Base-by-base conservation (phyloP, 2,888 invertebrate species). In the Oasisia sp. region DNA sequence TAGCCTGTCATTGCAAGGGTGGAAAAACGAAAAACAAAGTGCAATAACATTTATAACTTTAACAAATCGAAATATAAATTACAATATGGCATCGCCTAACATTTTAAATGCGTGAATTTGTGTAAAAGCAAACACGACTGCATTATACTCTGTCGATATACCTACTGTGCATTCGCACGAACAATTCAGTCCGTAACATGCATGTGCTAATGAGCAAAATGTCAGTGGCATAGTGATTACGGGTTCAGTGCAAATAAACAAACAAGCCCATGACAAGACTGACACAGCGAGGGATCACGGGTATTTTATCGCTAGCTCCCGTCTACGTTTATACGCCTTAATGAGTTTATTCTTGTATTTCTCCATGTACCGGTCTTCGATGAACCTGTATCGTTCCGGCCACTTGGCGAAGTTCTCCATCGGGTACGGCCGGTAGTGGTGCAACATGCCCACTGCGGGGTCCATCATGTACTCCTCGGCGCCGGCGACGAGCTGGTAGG, bases 371-470 rank as follows among this genome's bases (percentile, higher is more conserved):
- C 58, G 92, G 56, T 93, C 93, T 32, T 93, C 93, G 14, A 93
- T 92, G 89, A 50, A 93, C 14, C 27, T 92, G 91, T 89, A 93
- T 38, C 91, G 90, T 32, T 93, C 91, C 44, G 92, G 93, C 38
- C 92, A 89, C 44, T 93, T 92, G n/a, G 56, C 14, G 91, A 93
- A 93, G 3, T 50, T 74, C 89, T 93, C 92, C 93, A 94, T 93
- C 5, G 93, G 93, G n/a, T 92, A 38, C 1, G 32, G 11, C 74
- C 94, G 91, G 92, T 94, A 94, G 90, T 94, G 94, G 58, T 94
- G 94, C 91, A 94, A 90, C 89, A 92, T 91, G 11, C 91, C 94
- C n/a, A 92, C 93, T 27, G 91, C 92, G 11, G 94, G 93, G 9
- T 56, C 90, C 50, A 94, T 90, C 32, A 94, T 90, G 89, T 93